A percentile compares a stretch with the other conserved stretches of the same genome.
phyloP scores from a whole-genome alignment of 2,113 vertebrate species.

The Oceanodroma tethys region DNA sequence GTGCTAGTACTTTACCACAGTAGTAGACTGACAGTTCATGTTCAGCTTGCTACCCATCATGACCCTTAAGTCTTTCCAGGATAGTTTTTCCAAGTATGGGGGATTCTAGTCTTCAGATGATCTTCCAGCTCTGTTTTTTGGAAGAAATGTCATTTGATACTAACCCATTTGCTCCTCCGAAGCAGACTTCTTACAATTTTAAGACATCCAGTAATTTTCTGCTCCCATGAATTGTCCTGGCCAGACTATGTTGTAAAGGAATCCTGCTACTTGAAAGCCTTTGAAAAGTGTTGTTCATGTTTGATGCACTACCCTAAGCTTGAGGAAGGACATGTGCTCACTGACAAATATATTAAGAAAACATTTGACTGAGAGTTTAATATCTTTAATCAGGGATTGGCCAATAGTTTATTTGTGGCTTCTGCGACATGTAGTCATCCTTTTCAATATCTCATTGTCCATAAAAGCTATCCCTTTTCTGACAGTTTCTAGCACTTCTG shows the following conservation, averaged over 20 bases:
- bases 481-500: not conserved
- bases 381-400: not conserved
- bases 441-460: not conserved
- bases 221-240: not conserved
- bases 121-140: not conserved
- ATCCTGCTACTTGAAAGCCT: not conserved
- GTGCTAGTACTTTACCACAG: not conserved
- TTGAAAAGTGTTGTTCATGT: not conserved
- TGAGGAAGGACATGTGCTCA: not conserved
- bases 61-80: not conserved
- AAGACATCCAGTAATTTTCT: not conserved
- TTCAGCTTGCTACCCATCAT: not conserved
- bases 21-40: not conserved
- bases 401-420: not conserved
- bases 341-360: not conserved
- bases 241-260: not conserved
- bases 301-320: not conserved
- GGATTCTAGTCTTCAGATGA: not conserved
- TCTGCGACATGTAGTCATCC: not conserved
- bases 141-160: not conserved
- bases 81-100: not conserved
- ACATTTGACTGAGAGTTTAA: not conserved
- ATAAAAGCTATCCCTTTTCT: not conserved
- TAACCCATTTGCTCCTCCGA: not conserved
- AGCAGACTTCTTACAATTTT: not conserved